A percentile compares a stretch with the other conserved stretches of the same genome.
phyloP scores from a whole-genome alignment of 2,113 vertebrate genomes.

The Procavia capensis region DNA sequence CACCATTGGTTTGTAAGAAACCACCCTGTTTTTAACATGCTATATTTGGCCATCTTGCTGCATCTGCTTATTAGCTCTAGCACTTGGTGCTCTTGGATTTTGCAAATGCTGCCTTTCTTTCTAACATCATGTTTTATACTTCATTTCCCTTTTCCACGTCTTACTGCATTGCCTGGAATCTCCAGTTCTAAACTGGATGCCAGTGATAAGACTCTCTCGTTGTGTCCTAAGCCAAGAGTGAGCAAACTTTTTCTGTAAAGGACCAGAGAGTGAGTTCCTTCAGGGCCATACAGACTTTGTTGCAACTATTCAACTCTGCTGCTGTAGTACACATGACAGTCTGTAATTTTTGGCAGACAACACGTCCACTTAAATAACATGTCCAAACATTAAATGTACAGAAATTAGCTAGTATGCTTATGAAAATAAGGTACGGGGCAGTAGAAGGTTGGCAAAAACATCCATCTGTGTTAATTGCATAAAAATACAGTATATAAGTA shows the following conservation, averaged over 20 bases:
- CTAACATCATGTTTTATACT: not conserved
- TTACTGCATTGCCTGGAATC: not conserved
- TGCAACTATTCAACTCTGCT: not conserved
- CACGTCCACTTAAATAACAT: no score
- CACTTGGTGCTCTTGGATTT: not conserved
- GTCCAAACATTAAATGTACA: no score
- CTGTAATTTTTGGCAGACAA: no score
- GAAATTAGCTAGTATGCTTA: no score
- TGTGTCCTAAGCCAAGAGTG: not conserved
- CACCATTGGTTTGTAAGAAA: not conserved
- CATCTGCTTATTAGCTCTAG: not conserved
- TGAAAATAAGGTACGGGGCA: no score
- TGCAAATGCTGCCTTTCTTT: not conserved
- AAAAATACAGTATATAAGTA: not conserved
- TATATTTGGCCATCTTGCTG: not conserved
- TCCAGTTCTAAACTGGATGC: not conserved
- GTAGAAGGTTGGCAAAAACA: no score
- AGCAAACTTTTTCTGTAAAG: not conserved
- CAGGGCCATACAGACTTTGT: not conserved
- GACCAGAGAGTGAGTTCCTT: not conserved
- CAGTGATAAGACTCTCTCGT: not conserved
- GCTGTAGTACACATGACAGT: no score
- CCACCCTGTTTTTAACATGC: not conserved
- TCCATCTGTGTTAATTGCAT: no score
- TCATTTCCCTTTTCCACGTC: not conserved